Evolutionary conservation across 2,888 invertebrate species (phyloP).

Genomic region (Habrosyne pyritoides): DNA sequence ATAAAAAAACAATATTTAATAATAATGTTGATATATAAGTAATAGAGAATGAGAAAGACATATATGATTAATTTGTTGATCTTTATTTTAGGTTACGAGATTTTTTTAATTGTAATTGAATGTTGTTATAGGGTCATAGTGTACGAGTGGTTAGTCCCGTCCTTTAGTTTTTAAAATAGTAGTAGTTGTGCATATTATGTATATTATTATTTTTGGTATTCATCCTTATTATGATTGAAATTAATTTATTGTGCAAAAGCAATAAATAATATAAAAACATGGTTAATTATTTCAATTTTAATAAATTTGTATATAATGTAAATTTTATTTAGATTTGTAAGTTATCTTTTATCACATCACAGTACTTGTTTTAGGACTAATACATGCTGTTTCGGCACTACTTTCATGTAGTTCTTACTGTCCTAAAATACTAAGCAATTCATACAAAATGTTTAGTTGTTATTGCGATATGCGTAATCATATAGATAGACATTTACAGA

Average conservation of each 20-base stretch:
- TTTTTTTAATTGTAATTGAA: not conserved
- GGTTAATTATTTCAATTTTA: slow-evolving; percentile 27
- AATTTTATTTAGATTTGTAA: slow-evolving; percentile 25
- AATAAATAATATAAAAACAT: slow-evolving; percentile 32
- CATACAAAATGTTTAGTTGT: too few relatives aligned
- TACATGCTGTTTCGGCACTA: not conserved
- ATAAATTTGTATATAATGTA: slow-evolving; percentile 43
- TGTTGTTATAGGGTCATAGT: slow-evolving; percentile 15
- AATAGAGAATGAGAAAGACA: too few relatives aligned
- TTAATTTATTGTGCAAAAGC: slow-evolving; percentile 36
- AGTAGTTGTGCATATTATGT: slow-evolving; percentile 5
- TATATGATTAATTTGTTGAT: slow-evolving; percentile 4
- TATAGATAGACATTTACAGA: too few relatives aligned
- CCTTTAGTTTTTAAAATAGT: slow-evolving; percentile 20
- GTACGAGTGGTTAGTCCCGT: slow-evolving; percentile 35
- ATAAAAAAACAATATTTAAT: not conserved
- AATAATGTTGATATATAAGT: too few relatives aligned
- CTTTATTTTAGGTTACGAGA: not conserved
- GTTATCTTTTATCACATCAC: slow-evolving; percentile 6
- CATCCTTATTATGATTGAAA: slow-evolving; percentile 18
- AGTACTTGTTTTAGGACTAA: not conserved
- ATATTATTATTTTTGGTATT: slow-evolving; percentile 25
- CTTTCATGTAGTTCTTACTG: not conserved
- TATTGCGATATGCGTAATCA: too few relatives aligned
- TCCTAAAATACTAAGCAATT: too few relatives aligned